Percentiles rank a stretch among this genome's conserved stretches.
These are phyloP conservation scores for Zaprionus inermis DNA, from an alignment of 1,140 invertebrate species.

Conservation along the genomic window DNA sequence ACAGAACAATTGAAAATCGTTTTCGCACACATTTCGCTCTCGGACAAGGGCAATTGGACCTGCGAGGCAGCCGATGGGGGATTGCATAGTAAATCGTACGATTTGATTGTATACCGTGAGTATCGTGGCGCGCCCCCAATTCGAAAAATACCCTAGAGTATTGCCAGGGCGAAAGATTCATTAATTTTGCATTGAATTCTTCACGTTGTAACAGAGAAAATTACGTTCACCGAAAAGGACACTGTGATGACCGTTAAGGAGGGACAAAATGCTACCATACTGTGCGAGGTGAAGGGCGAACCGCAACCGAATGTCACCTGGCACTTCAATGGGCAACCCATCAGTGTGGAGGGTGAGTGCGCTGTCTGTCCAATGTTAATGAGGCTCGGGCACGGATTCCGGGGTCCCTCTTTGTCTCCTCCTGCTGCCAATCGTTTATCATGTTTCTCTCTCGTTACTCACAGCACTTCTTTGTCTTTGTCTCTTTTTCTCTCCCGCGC, in stretches of 20 bases:
- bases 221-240: constrained; percentile 85
- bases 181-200: constrained; percentile 76
- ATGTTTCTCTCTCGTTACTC: constrained; percentile 10
- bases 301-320: constrained; percentile 85
- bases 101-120: constrained; percentile 84
- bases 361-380: constrained; percentile 44
- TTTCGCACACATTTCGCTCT: constrained; percentile 80
- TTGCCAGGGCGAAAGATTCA: constrained; percentile 42
- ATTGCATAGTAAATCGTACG: constrained; percentile 78
- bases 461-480: constrained; percentile 13
- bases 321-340: constrained; percentile 84
- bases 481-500: constrained; percentile 14
- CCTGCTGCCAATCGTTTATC: not conserved
- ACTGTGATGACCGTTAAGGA: constrained; percentile 84
- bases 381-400: constrained; percentile 28
- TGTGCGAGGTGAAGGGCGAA: constrained; percentile 85
- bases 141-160: constrained; percentile 25
- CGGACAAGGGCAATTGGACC: constrained; percentile 84
- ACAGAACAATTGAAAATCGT: constrained; percentile 82
- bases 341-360: constrained; percentile 70
- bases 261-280: constrained; percentile 83
- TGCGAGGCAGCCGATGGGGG: constrained; percentile 70
- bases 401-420: constrained; percentile 14
- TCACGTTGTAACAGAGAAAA: constrained; percentile 74
- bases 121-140: constrained; percentile 23